These are phyloP conservation scores for Pluvianellus socialis DNA, from an alignment of 2,113 vertebrate genomes.

Conservation along the genomic window DNA sequence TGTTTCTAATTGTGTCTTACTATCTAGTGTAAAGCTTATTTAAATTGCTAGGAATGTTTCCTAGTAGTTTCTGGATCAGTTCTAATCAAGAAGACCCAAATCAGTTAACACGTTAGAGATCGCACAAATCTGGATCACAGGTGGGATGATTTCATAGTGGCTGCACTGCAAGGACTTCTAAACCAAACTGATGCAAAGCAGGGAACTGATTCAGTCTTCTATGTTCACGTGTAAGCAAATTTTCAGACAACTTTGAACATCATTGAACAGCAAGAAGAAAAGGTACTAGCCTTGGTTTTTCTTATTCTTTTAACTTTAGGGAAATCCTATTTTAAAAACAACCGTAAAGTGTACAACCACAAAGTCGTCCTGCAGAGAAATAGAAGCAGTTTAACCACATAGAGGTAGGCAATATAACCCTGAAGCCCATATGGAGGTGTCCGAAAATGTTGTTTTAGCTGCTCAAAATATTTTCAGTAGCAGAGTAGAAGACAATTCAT, in stretches of 20 bases:
- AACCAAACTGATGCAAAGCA: background rate
- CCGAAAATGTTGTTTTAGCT: background rate
- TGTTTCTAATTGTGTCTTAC: background rate
- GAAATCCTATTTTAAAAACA: background rate
- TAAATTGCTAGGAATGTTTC: background rate
- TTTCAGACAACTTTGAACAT: background rate
- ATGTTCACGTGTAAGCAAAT: background rate
- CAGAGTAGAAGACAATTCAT: background rate
- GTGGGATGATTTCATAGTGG: background rate
- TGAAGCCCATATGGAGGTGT: background rate
- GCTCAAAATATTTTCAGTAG: background rate
- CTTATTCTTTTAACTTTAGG: background rate
- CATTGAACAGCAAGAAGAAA: background rate
- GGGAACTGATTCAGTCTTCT: background rate
- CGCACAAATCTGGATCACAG: background rate
- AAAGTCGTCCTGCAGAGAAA: background rate
- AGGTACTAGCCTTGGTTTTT: background rate
- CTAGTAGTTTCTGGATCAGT: background rate
- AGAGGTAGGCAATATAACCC: background rate
- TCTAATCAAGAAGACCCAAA: background rate
- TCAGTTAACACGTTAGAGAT: background rate
- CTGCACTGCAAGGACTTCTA: background rate
- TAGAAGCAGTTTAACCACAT: background rate
- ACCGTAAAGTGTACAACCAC: fast-evolving
- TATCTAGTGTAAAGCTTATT: background rate